Conservation (phyloP, 2,113 vertebrate species). For the Dinomys branickii region DNA sequence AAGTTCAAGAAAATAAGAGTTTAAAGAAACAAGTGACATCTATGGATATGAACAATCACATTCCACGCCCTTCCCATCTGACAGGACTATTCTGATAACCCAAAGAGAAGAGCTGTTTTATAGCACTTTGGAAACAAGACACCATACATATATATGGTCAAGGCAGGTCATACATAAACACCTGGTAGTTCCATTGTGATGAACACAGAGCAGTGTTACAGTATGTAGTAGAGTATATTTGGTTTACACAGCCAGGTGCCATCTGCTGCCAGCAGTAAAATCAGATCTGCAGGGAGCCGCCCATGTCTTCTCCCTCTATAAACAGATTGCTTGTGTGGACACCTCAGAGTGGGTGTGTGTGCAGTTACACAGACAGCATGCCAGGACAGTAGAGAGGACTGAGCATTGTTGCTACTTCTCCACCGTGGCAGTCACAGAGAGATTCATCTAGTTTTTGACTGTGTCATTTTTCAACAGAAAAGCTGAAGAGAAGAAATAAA, state of each 20-base stretch:
- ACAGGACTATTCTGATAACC: background rate
- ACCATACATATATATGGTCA: background rate
- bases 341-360: background rate
- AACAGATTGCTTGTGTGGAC: background rate
- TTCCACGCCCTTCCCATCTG: background rate
- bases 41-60: background rate
- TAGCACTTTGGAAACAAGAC: background rate
- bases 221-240: background rate
- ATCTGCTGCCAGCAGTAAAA: background rate
- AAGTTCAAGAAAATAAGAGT: background rate
- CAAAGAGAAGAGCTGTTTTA: background rate
- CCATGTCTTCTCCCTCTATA: background rate
- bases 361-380: accelerated
- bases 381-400: background rate
- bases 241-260: background rate
- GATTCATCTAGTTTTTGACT: background rate
- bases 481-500: constrained; percentile 36
- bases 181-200: background rate
- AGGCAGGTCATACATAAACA: background rate
- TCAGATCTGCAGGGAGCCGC: background rate
- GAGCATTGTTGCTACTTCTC: background rate
- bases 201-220: background rate
- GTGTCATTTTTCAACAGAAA: constrained; percentile 44
- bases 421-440: background rate
- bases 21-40: background rate